A percentile compares a stretch with the other conserved stretches of the same genome.
Evolutionary conservation across 2,797 vertebrate genomes (phyloP).

Genomic region (Cryptoprocta ferox): DNA sequence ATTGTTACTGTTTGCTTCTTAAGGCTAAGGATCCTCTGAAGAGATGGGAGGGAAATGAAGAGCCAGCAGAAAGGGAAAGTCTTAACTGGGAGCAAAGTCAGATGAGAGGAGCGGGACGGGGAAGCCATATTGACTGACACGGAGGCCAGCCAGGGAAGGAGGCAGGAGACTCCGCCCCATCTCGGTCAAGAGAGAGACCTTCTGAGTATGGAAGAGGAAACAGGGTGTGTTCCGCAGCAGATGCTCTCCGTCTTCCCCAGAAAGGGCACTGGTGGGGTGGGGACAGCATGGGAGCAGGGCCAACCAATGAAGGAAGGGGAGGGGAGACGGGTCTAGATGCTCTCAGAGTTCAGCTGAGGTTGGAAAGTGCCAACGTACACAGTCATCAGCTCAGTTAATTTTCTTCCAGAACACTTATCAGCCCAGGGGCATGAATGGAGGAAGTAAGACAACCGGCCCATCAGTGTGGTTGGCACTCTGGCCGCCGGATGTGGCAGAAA

Average conservation of each 20-base stretch:
- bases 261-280: not conserved
- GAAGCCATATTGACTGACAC: accelerated
- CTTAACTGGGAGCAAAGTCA: not conserved
- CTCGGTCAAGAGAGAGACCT: not conserved
- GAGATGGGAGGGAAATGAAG: not conserved
- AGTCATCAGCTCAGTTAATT: not conserved
- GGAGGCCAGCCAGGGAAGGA: not conserved
- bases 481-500: not conserved
- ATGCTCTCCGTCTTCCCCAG: not conserved
- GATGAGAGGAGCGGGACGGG: not conserved
- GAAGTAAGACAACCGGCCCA: not conserved
- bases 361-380: not conserved
- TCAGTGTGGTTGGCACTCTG: accelerated
- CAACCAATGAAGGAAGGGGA: not conserved
- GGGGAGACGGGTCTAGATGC: accelerated
- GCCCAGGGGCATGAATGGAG: not conserved
- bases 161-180: not conserved
- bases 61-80: not conserved
- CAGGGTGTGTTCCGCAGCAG: not conserved
- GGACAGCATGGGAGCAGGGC: not conserved
- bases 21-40: not conserved
- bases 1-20: not conserved
- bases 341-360: not conserved
- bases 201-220: too few relatives aligned
- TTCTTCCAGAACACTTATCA: not conserved